Conservation (phyloP, 64 coral and sea anemone species). For the Montipora cactus region DNA sequence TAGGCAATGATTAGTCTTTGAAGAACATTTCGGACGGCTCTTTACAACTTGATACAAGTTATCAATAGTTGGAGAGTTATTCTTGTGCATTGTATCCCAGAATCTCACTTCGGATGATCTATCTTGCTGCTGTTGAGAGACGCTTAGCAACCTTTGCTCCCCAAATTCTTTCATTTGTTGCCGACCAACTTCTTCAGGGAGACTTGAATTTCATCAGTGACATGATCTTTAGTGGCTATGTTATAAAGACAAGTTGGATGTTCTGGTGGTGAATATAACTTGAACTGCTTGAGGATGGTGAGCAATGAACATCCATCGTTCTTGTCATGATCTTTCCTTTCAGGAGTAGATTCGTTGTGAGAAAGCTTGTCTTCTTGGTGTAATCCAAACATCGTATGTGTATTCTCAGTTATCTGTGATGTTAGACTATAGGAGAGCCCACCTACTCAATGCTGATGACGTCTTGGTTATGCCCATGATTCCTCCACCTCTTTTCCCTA, state of each 20-base stretch:
- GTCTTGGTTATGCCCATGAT: constrained; percentile 67
- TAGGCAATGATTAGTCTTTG: constrained; percentile 76
- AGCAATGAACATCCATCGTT: constrained; percentile 52
- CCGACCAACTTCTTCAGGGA: constrained; percentile 29
- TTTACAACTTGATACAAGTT: constrained; percentile 70
- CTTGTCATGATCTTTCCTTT: constrained; percentile 40
- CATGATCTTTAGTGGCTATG: constrained; percentile 62
- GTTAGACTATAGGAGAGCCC: constrained; percentile 47
- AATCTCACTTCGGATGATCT: neutral
- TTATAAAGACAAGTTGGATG: constrained; percentile 51
- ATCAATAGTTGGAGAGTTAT: constrained; percentile 63
- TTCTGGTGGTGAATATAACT: constrained; percentile 49
- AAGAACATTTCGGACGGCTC: constrained; percentile 61
- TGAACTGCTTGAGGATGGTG: constrained; percentile 52
- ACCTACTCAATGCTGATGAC: constrained; percentile 47
- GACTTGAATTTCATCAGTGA: constrained; percentile 33
- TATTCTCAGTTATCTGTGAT: constrained; percentile 48
- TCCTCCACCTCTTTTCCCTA: constrained; percentile 52
- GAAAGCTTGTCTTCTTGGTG: constrained; percentile 46
- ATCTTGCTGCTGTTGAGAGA: constrained; percentile 6
- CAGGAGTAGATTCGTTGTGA: constrained; percentile 61
- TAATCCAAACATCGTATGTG: neutral
- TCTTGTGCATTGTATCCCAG: constrained; percentile 64
- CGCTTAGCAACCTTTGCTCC: neutral
- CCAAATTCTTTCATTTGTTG: constrained; percentile 38